Conservation (phyloP, 2,797 vertebrate species). For the Acanthurus leucopareius region DNA sequence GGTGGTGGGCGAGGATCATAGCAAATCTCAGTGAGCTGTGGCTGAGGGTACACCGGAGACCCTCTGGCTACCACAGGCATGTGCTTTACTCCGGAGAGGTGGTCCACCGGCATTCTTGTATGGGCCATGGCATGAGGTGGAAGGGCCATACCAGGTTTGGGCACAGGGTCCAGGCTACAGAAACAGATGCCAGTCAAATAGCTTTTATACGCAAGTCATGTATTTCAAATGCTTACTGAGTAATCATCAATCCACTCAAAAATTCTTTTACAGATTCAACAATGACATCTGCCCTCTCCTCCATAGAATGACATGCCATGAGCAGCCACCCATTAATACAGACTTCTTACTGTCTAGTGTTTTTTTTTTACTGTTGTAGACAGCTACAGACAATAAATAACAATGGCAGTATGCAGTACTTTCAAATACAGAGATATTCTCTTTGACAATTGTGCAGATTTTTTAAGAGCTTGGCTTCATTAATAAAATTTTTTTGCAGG, state of each 20-base stretch:
- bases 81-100: constrained; percentile 91
- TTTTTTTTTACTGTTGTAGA: too few relatives aligned
- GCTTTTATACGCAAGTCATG: not conserved
- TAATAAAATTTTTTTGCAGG: not conserved
- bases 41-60: constrained; percentile 90
- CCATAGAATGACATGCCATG: too few relatives aligned
- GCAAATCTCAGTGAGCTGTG: constrained; percentile 92
- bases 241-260: not conserved
- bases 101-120: constrained; percentile 87
- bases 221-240: not conserved
- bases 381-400: too few relatives aligned
- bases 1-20: constrained; percentile 92
- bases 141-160: constrained; percentile 90
- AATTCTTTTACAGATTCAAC: not conserved
- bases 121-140: constrained; percentile 88
- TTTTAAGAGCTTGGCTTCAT: not conserved
- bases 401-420: too few relatives aligned
- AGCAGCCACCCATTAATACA: too few relatives aligned
- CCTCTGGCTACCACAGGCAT: constrained; percentile 90
- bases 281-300: not conserved
- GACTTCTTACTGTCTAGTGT: too few relatives aligned
- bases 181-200: not conserved
- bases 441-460: too few relatives aligned
- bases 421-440: too few relatives aligned
- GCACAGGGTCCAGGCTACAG: constrained; percentile 87